Base-by-base conservation (phyloP, 2,113 vertebrate genomes). In the Barnardius zonarius region DNA sequence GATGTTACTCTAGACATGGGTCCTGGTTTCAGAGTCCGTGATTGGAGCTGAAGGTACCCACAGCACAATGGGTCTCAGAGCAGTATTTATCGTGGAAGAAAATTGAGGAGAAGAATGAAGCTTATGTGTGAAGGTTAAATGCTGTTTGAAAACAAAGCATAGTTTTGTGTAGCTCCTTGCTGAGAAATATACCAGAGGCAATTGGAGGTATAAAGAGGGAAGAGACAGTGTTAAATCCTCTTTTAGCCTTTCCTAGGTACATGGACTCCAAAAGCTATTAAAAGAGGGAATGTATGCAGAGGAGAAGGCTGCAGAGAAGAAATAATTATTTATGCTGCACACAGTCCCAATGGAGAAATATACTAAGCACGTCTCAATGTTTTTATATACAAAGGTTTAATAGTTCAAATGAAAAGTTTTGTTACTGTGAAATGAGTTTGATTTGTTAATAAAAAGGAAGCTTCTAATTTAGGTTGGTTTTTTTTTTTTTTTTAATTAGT, bases 341-440 rank as follows among this genome's bases (percentile, higher is more conserved):
- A 37, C 27, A 48, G 54, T 86, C 49, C 52, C 59, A 77, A 41
- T 74, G 63, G 72, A 86, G 52, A 91, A 87, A 33, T 11, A 12
- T 23, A 22, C 16, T 74, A 46, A 92, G 49, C 19, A 35, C 19
- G 35, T 88, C 44, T 94, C 39, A 48, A 73, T 90, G 39, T 70
- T 93, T 74, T 63, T 61, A 9, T 64, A 66, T 57, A 61, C 31
- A 75, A 51, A 67, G 23, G 43, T 55, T 83, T 9, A 10, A 24
- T 10, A 39, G 33, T 44, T 93, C 7, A 5, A 89, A 72, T 57
- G 28, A 57, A 73, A 87, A 92, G 22, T 77, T 85, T 88, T 83
- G 17, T 70, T 74, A 86, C 25, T 51, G 64, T 92, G 35, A 88
- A 96, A 86, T 83, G 3, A 88, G 35, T 86, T 90, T 94, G 59